phyloP scores from a whole-genome alignment of 2,113 vertebrate genomes.

The Anolis sagrei region DNA sequence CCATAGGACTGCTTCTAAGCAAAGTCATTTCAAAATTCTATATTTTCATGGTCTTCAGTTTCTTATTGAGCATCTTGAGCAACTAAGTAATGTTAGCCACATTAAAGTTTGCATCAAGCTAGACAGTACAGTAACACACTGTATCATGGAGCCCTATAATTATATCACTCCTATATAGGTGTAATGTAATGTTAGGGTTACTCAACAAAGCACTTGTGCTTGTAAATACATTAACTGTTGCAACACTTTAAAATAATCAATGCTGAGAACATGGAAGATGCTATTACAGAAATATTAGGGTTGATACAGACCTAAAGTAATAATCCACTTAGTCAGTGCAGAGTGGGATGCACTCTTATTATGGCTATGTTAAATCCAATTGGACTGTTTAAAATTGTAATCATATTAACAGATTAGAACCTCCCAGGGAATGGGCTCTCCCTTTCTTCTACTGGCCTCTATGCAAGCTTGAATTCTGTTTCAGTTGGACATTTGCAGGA shows the following conservation, averaged over 20 bases:
- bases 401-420: no score
- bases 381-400: no score
- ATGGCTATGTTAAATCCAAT: no score
- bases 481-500: no score
- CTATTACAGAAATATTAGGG: background rate
- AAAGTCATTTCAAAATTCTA: no score
- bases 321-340: background rate
- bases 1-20: background rate
- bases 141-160: conserved; percentile 38
- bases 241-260: conserved; percentile 39
- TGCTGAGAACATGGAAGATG: background rate
- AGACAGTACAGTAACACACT: background rate
- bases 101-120: conserved; percentile 1
- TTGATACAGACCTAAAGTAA: background rate
- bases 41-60: background rate
- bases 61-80: background rate
- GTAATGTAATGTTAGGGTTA: conserved; percentile 32
- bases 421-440: no score
- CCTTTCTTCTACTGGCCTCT: no score
- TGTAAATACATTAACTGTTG: conserved; percentile 59
- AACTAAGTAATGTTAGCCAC: background rate
- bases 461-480: no score
- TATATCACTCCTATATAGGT: conserved; percentile 53
- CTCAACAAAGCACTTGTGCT: conserved; percentile 43
- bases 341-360: background rate